Evolutionary conservation across 2,113 vertebrate species (phyloP), one percentile per base, ranked within the genome.

Genomic region (Seriola quinqueradiata): DNA sequence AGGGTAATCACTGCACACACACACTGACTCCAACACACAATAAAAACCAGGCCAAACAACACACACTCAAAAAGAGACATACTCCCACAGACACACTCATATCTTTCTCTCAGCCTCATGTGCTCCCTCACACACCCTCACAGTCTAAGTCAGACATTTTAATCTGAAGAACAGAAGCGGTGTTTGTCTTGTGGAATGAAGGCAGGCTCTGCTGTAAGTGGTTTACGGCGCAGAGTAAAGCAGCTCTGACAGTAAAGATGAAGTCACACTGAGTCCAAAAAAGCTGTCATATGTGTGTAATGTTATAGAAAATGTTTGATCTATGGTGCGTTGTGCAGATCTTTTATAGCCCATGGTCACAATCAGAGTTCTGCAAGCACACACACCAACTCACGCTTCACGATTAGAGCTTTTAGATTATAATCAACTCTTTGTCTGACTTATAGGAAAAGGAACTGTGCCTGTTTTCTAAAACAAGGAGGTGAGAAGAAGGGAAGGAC

Each of bases 1-100:
- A 84, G 75, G 44, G 34, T 77, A 83, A 83, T 89, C 86, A 36
- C 83, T 60, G 42, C 61, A 77, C 48, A 38, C 82, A 65, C 88
- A 64, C 68, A 36, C 54, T 25, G 55, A 82, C 66, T 64, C 76
- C 75, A 12, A 84, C 76, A 19, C 66, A 75, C 54, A 73, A 25
- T 66, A 25, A 42, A 55, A 75, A 69, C 63, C 59, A 48, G 34
- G 59, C 40, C 40, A 28, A 68, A 70, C 48, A 0, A 40, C 38
- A 48, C 78, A 3, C 34, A 44, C 25, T 65, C 23, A 55, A 2
- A 7, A 0, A 67, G 36, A 44, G 21, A 34, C 54, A 46, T 59
- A 68, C 44, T 40, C 48, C 23, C 12, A 55, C 70, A 73, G 25
- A 58, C 69, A 77, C 34, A 65, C 38, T 74, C 23, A 0, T 17